Percentiles rank a stretch among this genome's conserved stretches.
phyloP scores from a whole-genome alignment of 2,113 vertebrate species.

The Stegastes partitus region DNA sequence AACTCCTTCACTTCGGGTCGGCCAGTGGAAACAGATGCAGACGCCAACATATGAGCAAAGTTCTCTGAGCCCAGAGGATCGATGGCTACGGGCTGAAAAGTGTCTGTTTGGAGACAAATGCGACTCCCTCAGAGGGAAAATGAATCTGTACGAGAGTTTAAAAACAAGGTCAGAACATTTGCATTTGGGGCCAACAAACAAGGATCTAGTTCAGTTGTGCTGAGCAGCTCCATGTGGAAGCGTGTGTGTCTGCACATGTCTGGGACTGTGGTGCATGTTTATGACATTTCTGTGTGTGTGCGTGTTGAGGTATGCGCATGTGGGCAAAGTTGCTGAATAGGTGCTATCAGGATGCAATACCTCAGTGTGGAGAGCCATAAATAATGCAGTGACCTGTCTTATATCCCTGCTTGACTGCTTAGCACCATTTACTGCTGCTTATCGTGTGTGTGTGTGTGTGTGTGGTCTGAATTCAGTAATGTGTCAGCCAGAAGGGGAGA shows the following conservation, averaged over 20 bases:
- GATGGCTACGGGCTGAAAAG: conserved; percentile 42
- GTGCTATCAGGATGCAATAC: conserved; percentile 77
- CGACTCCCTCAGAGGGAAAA: conserved; percentile 24
- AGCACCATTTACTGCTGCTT: conserved; percentile 79
- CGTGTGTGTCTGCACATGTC: background rate
- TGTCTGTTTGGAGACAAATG: conserved; percentile 54
- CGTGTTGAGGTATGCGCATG: conserved; percentile 34
- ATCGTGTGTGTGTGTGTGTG: conserved; percentile 24
- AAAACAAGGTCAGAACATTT: conserved; percentile 67
- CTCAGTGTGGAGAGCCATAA: conserved; percentile 73
- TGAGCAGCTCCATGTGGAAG: conserved; percentile 15
- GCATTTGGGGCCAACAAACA: conserved; percentile 68
- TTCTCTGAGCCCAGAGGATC: conserved; percentile 28
- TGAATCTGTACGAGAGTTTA: conserved; percentile 36
- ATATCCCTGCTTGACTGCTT: conserved; percentile 74
- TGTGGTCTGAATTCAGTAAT: conserved; percentile 39
- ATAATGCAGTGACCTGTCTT: conserved; percentile 81
- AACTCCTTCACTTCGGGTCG: conserved; percentile 33
- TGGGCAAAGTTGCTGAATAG: conserved; percentile 74
- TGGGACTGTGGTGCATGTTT: conserved; percentile 5
- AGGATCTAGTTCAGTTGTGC: conserved; percentile 45
- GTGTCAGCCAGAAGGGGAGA: conserved; percentile 34
- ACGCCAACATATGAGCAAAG: conserved; percentile 40
- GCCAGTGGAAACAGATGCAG: conserved; percentile 34
- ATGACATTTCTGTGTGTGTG: conserved; percentile 22